A percentile compares a stretch with the other conserved stretches of the same genome.
Conservation (phyloP, 2,113 vertebrate species). For the Puffinus mauretanicus region DNA sequence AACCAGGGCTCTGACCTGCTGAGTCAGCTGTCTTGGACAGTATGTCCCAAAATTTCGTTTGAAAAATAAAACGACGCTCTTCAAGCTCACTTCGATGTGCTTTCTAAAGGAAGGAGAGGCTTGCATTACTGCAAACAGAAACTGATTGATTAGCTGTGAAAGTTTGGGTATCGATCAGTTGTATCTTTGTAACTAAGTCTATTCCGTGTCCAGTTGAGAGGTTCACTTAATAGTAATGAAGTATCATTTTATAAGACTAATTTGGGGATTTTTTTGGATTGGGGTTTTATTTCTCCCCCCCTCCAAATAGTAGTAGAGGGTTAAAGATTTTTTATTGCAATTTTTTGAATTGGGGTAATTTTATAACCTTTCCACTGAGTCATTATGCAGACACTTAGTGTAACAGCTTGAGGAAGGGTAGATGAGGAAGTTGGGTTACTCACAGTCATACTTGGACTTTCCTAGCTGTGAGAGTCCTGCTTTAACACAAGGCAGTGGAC, state of each 20-base stretch:
- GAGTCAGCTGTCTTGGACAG: neutral
- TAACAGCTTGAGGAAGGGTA: neutral
- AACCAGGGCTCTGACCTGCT: neutral
- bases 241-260: neutral
- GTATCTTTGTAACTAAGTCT: neutral
- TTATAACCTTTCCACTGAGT: neutral
- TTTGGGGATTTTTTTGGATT: neutral
- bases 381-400: neutral
- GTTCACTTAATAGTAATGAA: neutral
- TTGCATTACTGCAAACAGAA: neutral
- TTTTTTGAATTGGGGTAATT: neutral
- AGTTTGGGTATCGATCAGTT: neutral
- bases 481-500: neutral
- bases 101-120: neutral
- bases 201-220: neutral
- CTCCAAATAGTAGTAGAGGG: neutral
- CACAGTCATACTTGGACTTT: neutral
- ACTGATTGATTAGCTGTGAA: neutral
- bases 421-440: neutral
- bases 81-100: neutral
- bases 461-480: neutral
- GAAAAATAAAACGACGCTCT: neutral
- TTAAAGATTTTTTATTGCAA: neutral
- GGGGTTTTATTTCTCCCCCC: neutral
- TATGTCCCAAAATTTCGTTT: neutral